phyloP scores from a whole-genome alignment of 1,140 invertebrate genomes.

The Drosophila arawakana region DNA sequence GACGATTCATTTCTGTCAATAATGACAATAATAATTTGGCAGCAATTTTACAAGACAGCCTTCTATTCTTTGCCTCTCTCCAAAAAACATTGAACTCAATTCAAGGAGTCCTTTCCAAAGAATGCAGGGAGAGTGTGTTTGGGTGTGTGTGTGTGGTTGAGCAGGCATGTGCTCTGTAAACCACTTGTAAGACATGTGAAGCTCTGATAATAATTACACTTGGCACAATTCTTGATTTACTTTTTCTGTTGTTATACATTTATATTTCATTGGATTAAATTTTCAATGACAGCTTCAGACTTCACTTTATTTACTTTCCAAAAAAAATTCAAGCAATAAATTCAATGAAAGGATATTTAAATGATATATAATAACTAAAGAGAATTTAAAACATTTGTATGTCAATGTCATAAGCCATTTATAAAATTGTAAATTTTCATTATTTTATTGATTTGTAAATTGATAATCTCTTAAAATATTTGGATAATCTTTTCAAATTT shows the following conservation, averaged over 20 bases:
- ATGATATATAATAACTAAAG: too few species aligned
- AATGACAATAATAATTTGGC: slow-evolving; percentile 83
- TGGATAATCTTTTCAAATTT: too few species aligned
- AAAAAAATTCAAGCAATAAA: too few species aligned
- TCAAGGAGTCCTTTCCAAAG: slow-evolving; percentile 15
- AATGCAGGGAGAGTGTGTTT: slow-evolving; percentile 3
- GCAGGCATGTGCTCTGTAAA: slow-evolving; percentile 12
- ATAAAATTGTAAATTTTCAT: too few species aligned
- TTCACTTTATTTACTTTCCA: too few species aligned
- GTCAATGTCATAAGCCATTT: too few species aligned
- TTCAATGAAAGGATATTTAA: too few species aligned
- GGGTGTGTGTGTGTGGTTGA: not conserved
- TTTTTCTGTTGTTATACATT: not conserved
- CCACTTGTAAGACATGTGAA: slow-evolving; percentile 26
- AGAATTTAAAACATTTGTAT: too few species aligned
- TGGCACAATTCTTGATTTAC: slow-evolving; percentile 44
- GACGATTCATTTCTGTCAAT: slow-evolving; percentile 81
- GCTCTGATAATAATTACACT: slow-evolving; percentile 46
- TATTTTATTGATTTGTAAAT: too few species aligned
- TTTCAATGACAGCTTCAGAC: slow-evolving; percentile 11
- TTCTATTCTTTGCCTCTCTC: not conserved
- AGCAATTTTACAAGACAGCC: slow-evolving; percentile 68
- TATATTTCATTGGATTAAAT: not conserved
- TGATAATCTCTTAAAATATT: too few species aligned
- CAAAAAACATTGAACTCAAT: slow-evolving; percentile 60